These are phyloP conservation scores for Pterophyllum scalare DNA, from an alignment of 2,113 vertebrate genomes.

Conservation along the genomic window DNA sequence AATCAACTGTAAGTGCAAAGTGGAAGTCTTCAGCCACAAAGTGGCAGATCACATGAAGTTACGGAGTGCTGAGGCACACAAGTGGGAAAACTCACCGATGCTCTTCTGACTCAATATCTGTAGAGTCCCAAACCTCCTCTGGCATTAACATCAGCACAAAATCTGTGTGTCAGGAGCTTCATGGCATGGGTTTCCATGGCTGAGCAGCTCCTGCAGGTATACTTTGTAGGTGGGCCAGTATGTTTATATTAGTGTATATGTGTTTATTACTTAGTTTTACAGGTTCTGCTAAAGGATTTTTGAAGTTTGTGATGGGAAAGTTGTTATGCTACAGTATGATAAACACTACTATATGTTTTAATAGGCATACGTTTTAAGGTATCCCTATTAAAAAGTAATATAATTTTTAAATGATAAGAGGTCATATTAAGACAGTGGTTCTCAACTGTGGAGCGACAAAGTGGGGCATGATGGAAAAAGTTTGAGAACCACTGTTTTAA, in stretches of 20 bases:
- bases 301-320: neutral
- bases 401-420: neutral
- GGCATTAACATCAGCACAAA: neutral
- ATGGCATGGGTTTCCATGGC: neutral
- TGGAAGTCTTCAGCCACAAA: too few species aligned
- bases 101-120: too few species aligned
- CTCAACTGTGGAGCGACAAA: too few species aligned
- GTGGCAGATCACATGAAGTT: too few species aligned
- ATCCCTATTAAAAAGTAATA: neutral
- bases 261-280: neutral
- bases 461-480: too few species aligned
- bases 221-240: neutral
- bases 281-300: neutral
- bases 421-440: neutral
- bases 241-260: neutral
- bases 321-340: neutral
- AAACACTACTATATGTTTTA: neutral
- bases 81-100: too few species aligned
- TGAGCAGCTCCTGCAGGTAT: neutral
- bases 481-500: too few species aligned
- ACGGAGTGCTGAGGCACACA: too few species aligned
- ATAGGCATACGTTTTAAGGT: neutral
- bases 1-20: too few species aligned
- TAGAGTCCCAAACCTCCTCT: neutral
- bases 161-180: neutral